These are phyloP conservation scores for Samia ricini DNA, from an alignment of 1,140 invertebrate species.

Conservation along the genomic window DNA sequence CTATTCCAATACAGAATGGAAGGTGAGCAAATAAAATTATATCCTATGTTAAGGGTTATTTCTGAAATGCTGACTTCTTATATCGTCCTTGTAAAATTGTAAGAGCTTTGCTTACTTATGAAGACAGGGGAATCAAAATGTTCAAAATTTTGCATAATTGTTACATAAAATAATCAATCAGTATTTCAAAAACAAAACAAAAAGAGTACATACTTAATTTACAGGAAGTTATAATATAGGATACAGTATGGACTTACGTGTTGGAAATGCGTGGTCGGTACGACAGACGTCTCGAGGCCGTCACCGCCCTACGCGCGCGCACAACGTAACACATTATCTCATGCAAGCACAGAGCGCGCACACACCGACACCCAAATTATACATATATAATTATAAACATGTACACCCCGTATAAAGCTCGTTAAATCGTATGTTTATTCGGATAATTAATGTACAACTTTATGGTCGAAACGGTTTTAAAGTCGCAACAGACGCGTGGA, in stretches of 20 bases:
- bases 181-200: constrained; percentile 6
- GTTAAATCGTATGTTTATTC: neutral
- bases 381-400: constrained; percentile 26
- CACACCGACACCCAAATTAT: constrained; percentile 44
- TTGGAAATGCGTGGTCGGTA: constrained; percentile 55
- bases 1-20: neutral
- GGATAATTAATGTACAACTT: too few relatives aligned
- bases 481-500: too few relatives aligned
- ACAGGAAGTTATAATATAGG: neutral
- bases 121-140: too few relatives aligned
- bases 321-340: constrained; percentile 44
- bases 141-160: too few relatives aligned
- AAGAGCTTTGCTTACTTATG: too few relatives aligned
- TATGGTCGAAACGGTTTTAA: too few relatives aligned
- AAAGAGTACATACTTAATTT: neutral
- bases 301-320: constrained; percentile 62
- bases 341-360: constrained; percentile 59
- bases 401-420: constrained; percentile 11
- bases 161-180: neutral
- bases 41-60: neutral
- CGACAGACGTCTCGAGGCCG: constrained; percentile 56
- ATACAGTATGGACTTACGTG: constrained; percentile 47
- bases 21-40: neutral
- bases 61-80: neutral
- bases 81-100: too few relatives aligned